Base-by-base conservation (phyloP, 2,797 vertebrate genomes). In the Pampus argenteus region DNA sequence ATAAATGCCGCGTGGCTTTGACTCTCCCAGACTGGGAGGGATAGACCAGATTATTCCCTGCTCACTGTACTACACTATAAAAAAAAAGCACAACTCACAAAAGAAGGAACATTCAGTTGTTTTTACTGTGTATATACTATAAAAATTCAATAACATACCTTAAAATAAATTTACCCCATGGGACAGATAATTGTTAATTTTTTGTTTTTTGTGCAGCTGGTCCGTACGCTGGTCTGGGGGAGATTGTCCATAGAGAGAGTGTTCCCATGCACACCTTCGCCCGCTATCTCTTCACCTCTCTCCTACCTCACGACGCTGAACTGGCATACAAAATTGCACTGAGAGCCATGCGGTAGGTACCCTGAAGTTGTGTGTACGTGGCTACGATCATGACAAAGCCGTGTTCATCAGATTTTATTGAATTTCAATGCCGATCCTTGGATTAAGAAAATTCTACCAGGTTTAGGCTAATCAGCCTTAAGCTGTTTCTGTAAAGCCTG, bases 271-370 rank as follows among this genome's bases (percentile, higher is more conserved):
- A 99, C 95, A 99, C 98, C 69, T 99, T 98, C 93, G 97, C 98
- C 95, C 98, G 98, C 94, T 98, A 98, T 97, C 97, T 99, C 65
- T 99, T 99, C 95, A 98, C 97, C 91, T 98, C 94, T 93, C 97
- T 99, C 95, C 97, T 99, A 99, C 98, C 98, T 99, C 98, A 99
- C 72, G 98, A 99, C 96, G 97, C 97, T 95, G 98, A 99, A 94
- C 88, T 99, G 94, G 97, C 98, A 93, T 99, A 99, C 95, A 98
- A 96, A 95, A 96, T 96, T 96, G 97, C 97, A 97, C 97, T 99
- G 95, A 97, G 98, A 96, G 98, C 98, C 89, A 99, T 99, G 98
- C 95, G 98, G 98, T 99, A 94, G 0, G 97, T 96, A 22, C 47
- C 44, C 26, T 38, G 17, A 4, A 18, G 8, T 66, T 79, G 68